phyloP scores from a whole-genome alignment of 2,797 vertebrate genomes.

The Anolis apletophallus region DNA sequence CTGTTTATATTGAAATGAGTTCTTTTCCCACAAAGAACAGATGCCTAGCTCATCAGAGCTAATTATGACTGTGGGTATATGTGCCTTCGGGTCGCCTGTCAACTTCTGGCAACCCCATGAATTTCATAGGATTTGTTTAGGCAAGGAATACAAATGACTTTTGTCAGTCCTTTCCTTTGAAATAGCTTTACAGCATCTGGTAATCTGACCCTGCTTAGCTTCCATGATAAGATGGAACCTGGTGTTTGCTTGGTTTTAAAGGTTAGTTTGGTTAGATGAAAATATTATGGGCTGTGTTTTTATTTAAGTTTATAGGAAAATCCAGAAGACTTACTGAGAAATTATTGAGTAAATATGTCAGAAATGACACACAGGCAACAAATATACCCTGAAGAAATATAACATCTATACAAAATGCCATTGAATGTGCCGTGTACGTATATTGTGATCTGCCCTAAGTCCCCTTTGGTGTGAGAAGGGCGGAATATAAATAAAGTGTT shows the following conservation, averaged over 20 bases:
- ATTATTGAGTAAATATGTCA: not conserved
- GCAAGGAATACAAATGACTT: too few species aligned
- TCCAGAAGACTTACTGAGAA: not conserved
- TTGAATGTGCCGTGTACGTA: too few species aligned
- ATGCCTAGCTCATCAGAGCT: not conserved
- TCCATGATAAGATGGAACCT: too few species aligned
- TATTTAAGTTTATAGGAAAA: not conserved
- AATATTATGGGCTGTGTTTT: not conserved
- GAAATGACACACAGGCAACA: not conserved
- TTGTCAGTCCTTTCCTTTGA: too few species aligned
- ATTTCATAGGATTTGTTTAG: too few species aligned
- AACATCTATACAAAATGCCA: not conserved
- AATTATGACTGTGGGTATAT: not conserved
- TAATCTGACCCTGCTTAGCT: too few species aligned
- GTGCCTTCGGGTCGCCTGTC: too few species aligned
- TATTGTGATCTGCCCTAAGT: too few species aligned
- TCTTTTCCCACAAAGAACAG: slow-evolving; percentile 19
- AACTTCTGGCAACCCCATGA: too few species aligned
- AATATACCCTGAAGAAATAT: not conserved
- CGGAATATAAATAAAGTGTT: too few species aligned
- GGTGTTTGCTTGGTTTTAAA: not conserved
- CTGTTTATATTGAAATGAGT: slow-evolving; percentile 36
- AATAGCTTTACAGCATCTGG: too few species aligned
- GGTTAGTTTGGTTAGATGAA: not conserved
- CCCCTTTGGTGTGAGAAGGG: too few species aligned